Percentiles rank a stretch among this genome's conserved stretches.
Evolutionary conservation across 2,888 invertebrate species (phyloP).

Genomic region (Amorpha juglandis): DNA sequence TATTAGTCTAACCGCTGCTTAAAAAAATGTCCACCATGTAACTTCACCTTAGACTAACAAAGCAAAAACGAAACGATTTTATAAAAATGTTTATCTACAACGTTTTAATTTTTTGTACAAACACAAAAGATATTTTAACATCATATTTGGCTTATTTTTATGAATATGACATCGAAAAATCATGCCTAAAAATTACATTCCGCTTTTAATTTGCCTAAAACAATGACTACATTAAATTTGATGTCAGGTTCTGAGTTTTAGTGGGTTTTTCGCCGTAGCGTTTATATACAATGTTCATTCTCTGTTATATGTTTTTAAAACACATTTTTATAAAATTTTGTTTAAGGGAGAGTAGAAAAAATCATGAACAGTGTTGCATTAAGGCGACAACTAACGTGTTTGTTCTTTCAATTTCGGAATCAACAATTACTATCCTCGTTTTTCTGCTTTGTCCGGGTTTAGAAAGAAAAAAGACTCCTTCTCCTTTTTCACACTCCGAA

Average conservation of each 20-base stretch:
- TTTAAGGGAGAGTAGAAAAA: no score
- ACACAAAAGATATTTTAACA: neutral
- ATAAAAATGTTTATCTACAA: conserved; percentile 4
- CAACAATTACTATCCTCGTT: no score
- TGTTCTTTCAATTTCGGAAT: no score
- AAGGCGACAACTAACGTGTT: no score
- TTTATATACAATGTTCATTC: neutral
- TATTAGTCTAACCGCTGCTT: neutral
- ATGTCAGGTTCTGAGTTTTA: neutral
- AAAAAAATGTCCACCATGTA: neutral
- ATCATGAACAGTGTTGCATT: no score
- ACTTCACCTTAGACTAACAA: conserved; percentile 4
- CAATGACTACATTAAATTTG: neutral
- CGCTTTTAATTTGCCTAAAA: neutral
- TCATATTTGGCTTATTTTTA: neutral
- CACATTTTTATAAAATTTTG: no score
- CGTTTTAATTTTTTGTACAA: conserved; percentile 5
- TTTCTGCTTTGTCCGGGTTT: no score
- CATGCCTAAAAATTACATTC: neutral
- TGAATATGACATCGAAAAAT: conserved; percentile 2
- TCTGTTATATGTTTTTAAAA: no score
- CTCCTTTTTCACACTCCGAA: no score
- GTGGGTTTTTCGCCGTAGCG: neutral
- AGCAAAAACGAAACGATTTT: conserved; percentile 8
- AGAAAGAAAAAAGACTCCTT: no score